These are phyloP conservation scores for Drosophila bipectinata DNA, from an alignment of 1,140 invertebrate species.

Conservation along the genomic window DNA sequence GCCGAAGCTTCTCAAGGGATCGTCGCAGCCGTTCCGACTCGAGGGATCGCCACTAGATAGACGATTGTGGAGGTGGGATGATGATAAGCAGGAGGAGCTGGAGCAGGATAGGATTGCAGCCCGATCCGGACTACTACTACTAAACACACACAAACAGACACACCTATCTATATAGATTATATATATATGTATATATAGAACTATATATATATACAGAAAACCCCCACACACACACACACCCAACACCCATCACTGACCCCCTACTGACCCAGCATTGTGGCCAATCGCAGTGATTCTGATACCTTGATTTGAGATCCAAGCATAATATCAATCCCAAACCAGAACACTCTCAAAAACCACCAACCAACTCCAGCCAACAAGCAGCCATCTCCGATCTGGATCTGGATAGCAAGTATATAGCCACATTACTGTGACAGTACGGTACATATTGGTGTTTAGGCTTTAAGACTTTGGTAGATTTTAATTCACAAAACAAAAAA, in stretches of 20 bases:
- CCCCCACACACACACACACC: not conserved
- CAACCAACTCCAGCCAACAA: too few relatives aligned
- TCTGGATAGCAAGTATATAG: conserved; percentile 45
- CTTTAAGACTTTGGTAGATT: conserved; percentile 50
- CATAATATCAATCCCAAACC: not conserved
- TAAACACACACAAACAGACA: not conserved
- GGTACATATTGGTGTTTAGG: conserved; percentile 46
- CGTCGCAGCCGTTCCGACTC: conserved; percentile 85
- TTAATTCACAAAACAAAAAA: conserved; percentile 23
- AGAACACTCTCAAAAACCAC: not conserved
- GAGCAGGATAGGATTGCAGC: not conserved
- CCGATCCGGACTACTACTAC: conserved; percentile 10
- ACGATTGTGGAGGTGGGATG: conserved; percentile 1
- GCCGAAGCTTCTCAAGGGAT: conserved; percentile 85
- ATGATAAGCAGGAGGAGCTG: not conserved
- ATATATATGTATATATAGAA: conserved; percentile 1
- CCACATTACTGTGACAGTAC: conserved; percentile 27
- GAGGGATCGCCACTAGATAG: conserved; percentile 85
- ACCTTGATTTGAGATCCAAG: conserved; percentile 24
- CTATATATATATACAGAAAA: conserved; percentile 16
- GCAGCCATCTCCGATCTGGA: conserved; percentile 32
- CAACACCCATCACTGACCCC: not conserved
- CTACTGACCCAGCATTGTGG: not conserved
- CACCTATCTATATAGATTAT: conserved; percentile 13
- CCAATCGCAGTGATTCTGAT: conserved; percentile 9